A percentile compares a stretch with the other conserved stretches of the same genome.
Evolutionary conservation across 2,888 invertebrate genomes (phyloP).

Genomic region (Lasioglossum villosulum): DNA sequence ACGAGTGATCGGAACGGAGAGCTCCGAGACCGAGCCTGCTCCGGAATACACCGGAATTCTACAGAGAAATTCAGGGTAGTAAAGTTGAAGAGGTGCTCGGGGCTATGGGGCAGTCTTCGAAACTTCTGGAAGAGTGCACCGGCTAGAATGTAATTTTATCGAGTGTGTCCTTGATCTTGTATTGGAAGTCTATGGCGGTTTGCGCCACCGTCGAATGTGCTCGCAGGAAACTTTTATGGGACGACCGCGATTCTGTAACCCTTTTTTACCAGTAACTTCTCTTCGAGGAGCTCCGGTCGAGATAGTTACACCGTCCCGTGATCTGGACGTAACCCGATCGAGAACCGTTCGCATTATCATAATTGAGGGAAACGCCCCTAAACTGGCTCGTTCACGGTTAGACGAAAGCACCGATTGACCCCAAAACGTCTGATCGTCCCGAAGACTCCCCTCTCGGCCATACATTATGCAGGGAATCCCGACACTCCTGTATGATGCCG

Average conservation of each 20-base stretch:
- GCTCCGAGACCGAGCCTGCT: slow-evolving; percentile 4
- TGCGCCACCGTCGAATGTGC: background rate
- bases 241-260: too few relatives aligned
- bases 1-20: slow-evolving; percentile 14
- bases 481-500: slow-evolving; percentile 45
- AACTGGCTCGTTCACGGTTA: slow-evolving; percentile 33
- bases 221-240: background rate
- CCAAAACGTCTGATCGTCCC: background rate
- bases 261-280: background rate
- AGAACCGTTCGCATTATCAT: slow-evolving; percentile 50
- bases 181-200: background rate
- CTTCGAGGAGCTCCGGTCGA: background rate
- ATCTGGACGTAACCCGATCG: background rate
- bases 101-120: background rate
- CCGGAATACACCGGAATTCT: slow-evolving; percentile 2
- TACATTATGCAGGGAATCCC: slow-evolving; percentile 59
- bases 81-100: background rate
- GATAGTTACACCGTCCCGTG: background rate
- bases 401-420: slow-evolving; percentile 40
- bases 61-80: background rate
- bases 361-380: slow-evolving; percentile 48
- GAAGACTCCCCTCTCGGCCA: slow-evolving; percentile 24
- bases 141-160: background rate
- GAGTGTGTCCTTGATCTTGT: slow-evolving; percentile 13
- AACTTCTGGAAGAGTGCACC: background rate